Evolutionary conservation across 37 sponge, comb jelly and placozoan genomes (phyloP), one percentile per base, ranked within the genome.

Genomic region (Beroe ovata): DNA sequence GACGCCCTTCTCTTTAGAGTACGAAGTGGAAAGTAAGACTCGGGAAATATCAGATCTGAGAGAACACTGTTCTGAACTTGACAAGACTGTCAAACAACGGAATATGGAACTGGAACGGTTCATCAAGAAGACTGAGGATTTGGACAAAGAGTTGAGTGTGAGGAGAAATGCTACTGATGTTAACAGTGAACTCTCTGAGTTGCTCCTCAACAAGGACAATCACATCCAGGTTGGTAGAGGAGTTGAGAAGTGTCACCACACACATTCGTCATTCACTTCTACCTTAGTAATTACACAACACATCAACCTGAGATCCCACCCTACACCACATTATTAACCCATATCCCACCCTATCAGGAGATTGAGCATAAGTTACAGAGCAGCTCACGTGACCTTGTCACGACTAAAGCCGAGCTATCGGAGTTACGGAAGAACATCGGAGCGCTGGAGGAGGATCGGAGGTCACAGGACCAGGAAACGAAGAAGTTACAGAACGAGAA

Each of bases 81-180:
- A 77, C 47, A 77, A 42, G 47, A 77, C 84, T 42, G 84, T 77
- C 36, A 77, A 77, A 25, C 54, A 39, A 25, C 4, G 84, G 28
- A 77, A 77, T 36, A 3, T n/a, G 54, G 84, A 77, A 35, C 16
- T 42, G 25, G 84, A 77, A 35, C 25, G 84, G n/a, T n/a, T 77
- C 28, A 77, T 77, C 42, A 42, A 77, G 84, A 39, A 42, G 42
- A 77, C 42, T 0, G 84, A 39, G 33, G 84, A 77, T 0, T 36
- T 77, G 28, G 84, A 77, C 21, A 77, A 77, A 29, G 84, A 77
- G 22, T 29, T 77, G 22, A 36, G 36, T 16, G 84, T 77, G 8
- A 38, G 84, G 47, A 38, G 84, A n/a, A 77, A 77, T 19, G 84
- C 84, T 77, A 77, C 84, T 41, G 84, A 77, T 77, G 84, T 77